phyloP scores from a whole-genome alignment of 2,888 invertebrate genomes.

The Dyspetes luteomarginatus region DNA sequence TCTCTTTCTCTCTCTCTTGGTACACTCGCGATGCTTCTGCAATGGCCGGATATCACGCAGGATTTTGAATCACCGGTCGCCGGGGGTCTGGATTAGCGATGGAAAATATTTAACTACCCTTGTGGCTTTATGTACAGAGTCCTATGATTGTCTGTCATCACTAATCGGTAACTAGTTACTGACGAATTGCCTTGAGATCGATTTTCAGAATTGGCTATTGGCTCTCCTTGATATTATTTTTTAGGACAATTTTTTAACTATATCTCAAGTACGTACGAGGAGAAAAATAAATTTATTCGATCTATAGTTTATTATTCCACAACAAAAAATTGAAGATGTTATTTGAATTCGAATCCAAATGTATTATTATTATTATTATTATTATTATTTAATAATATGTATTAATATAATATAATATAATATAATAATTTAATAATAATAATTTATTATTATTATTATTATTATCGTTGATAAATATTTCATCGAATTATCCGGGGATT shows the following conservation, averaged over 20 bases:
- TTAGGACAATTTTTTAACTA: too few relatives aligned
- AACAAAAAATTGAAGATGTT: too few relatives aligned
- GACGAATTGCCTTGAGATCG: neutral
- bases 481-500: conserved; percentile 70
- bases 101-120: conserved; percentile 35
- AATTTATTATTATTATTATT: conserved; percentile 10
- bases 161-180: neutral
- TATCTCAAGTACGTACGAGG: too few relatives aligned
- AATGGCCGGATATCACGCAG: conserved; percentile 63
- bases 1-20: conserved; percentile 17
- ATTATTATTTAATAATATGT: too few relatives aligned
- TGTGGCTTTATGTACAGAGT: conserved; percentile 64
- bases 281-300: too few relatives aligned
- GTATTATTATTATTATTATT: too few relatives aligned
- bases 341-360: too few relatives aligned
- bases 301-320: too few relatives aligned
- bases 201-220: neutral
- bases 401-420: neutral
- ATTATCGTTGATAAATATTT: conserved; percentile 70
- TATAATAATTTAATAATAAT: neutral
- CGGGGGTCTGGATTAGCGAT: conserved; percentile 31
- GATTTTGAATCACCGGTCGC: conserved; percentile 53
- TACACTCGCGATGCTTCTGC: conserved; percentile 18
- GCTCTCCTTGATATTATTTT: too few relatives aligned
- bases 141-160: conserved; percentile 46